Conservation (phyloP, 2,797 vertebrate genomes). For the Xerus rutilus region DNA sequence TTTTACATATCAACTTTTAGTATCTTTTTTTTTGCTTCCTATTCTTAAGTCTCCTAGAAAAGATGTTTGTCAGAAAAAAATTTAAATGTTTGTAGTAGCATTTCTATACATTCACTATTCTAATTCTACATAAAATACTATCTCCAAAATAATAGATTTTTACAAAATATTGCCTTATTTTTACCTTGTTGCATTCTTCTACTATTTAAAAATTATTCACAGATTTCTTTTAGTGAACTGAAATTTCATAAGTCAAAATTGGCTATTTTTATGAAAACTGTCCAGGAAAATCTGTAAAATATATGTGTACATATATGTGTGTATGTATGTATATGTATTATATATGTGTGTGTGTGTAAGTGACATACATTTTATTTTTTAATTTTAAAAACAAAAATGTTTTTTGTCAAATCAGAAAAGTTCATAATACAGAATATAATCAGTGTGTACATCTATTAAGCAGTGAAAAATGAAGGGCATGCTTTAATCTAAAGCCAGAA, state of each 20-base stretch:
- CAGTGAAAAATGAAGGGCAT: background rate
- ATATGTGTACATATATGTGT: too few species aligned
- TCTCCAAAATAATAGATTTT: background rate
- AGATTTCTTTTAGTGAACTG: background rate
- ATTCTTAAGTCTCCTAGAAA: background rate
- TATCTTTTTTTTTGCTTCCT: background rate
- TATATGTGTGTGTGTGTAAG: background rate
- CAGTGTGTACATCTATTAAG: background rate
- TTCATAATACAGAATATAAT: background rate
- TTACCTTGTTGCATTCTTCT: background rate
- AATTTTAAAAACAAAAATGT: background rate
- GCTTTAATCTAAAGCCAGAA: background rate
- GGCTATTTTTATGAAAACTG: background rate
- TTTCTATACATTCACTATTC: background rate
- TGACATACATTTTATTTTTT: background rate
- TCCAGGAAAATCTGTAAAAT: background rate
- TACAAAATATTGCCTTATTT: background rate
- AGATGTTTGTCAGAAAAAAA: background rate
- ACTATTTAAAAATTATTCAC: background rate
- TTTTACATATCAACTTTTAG: background rate
- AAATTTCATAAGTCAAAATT: constrained; percentile 32
- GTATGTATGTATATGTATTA: too few species aligned
- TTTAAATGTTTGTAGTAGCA: background rate
- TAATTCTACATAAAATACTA: background rate
- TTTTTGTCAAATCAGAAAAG: background rate